A percentile compares a stretch with the other conserved stretches of the same genome.
phyloP scores from a whole-genome alignment of 1,140 invertebrate genomes.

The Ceratoteleas bidentatus region DNA sequence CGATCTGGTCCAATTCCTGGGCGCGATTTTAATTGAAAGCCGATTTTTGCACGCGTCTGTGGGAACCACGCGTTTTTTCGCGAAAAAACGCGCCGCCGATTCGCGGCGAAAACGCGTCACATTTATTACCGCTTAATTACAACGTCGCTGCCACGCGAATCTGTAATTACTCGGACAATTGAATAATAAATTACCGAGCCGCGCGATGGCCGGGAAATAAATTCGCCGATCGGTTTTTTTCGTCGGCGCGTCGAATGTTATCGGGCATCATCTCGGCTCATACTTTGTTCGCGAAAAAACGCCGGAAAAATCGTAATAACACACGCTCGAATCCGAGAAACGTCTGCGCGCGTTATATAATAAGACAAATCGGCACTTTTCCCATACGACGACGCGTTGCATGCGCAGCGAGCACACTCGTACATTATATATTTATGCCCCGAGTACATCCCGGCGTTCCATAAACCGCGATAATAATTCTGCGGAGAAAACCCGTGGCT shows the following conservation, averaged over 20 bases:
- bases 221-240: slow-evolving; percentile 15
- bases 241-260: slow-evolving; percentile 19
- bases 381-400: slow-evolving; percentile 31
- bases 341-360: slow-evolving; percentile 43
- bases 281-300: slow-evolving; percentile 26
- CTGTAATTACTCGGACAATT: slow-evolving; percentile 41
- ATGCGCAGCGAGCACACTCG: slow-evolving; percentile 28
- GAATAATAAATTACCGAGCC: slow-evolving; percentile 40
- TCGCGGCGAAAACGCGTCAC: background rate
- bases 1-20: slow-evolving; percentile 26
- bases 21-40: slow-evolving; percentile 47
- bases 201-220: slow-evolving; percentile 34
- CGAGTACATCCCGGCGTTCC: slow-evolving; percentile 40
- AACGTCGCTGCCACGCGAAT: slow-evolving; percentile 20
- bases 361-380: slow-evolving; percentile 47
- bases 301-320: slow-evolving; percentile 40
- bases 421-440: slow-evolving; percentile 32
- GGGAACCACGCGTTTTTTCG: slow-evolving; percentile 17
- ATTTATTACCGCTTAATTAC: slow-evolving; percentile 31
- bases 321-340: slow-evolving; percentile 38
- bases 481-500: slow-evolving; percentile 25
- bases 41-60: slow-evolving; percentile 27
- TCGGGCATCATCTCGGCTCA: slow-evolving; percentile 38
- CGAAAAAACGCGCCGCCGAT: background rate
- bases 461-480: slow-evolving; percentile 53